These are phyloP conservation scores for Coregonus ussuriensis DNA, from an alignment of 2,797 vertebrate species.

Conservation along the genomic window DNA sequence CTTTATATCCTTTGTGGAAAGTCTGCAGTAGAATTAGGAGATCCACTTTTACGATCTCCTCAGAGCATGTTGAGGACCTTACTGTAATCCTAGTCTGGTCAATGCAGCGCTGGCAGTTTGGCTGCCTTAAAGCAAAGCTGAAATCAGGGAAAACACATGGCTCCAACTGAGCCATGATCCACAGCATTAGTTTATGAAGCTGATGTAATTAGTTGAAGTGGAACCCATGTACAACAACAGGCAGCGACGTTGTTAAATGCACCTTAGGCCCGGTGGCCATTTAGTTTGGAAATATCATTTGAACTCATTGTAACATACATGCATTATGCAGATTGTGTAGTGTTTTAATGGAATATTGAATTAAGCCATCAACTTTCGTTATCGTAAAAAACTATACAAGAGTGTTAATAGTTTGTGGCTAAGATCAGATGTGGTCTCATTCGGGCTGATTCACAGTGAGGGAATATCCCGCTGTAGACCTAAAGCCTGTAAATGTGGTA, in stretches of 20 bases:
- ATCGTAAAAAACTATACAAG: conserved; percentile 50
- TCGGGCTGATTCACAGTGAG: conserved; percentile 35
- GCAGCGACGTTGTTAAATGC: conserved; percentile 35
- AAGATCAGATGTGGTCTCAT: conserved; percentile 58
- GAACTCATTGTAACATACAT: conserved; percentile 17
- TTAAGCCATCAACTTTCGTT: conserved; percentile 50
- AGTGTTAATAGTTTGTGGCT: conserved; percentile 46
- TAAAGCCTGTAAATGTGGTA: conserved; percentile 7
- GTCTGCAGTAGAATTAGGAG: conserved; percentile 14
- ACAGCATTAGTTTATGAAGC: conserved; percentile 44
- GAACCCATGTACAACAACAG: conserved; percentile 15
- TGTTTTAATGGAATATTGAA: conserved; percentile 52
- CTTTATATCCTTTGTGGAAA: conserved; percentile 7
- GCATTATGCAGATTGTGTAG: conserved; percentile 38
- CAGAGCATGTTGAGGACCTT: conserved; percentile 10
- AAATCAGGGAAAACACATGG: conserved; percentile 24
- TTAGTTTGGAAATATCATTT: conserved; percentile 55
- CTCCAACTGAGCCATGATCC: conserved; percentile 33
- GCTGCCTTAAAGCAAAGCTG: conserved; percentile 1
- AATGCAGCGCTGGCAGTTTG: conserved; percentile 35
- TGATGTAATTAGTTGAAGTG: conserved; percentile 60
- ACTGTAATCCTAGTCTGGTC: conserved; percentile 21
- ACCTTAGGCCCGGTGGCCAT: conserved; percentile 41
- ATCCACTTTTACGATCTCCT: conserved; percentile 20
- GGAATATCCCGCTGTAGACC: conserved; percentile 36